Percentiles rank a stretch among this genome's conserved stretches.
Evolutionary conservation across 2,888 invertebrate genomes (phyloP).

Genomic region (Brenthis ino): DNA sequence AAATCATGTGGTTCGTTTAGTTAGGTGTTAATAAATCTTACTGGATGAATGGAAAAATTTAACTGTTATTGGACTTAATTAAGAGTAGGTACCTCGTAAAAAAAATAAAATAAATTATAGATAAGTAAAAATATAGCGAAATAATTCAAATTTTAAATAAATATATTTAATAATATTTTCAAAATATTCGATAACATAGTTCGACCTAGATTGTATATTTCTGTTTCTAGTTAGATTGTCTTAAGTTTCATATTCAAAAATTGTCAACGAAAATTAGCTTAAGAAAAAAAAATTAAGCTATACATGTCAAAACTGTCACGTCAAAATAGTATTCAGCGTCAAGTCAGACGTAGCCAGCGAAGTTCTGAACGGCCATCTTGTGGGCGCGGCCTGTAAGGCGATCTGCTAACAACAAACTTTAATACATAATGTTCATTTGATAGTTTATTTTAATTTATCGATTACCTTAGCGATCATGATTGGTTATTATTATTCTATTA

Average conservation of each 20-base stretch:
- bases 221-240: no score
- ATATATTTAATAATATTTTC: no score
- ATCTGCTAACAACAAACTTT: conserved; percentile 47
- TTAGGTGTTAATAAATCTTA: neutral
- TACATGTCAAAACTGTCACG: conserved; percentile 8
- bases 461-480: conserved; percentile 8
- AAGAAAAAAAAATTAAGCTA: no score
- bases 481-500: conserved; percentile 3
- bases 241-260: no score
- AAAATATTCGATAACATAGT: no score
- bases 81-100: no score
- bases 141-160: no score
- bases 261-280: no score
- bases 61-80: neutral
- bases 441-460: conserved; percentile 23
- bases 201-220: no score
- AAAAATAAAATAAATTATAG: no score
- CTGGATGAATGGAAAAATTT: neutral
- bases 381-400: conserved; percentile 53
- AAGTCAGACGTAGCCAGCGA: conserved; percentile 42
- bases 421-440: conserved; percentile 27
- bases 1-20: neutral
- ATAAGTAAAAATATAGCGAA: no score
- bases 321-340: conserved; percentile 21
- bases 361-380: conserved; percentile 53